Evolutionary conservation across 2,113 vertebrate species (phyloP).

Genomic region (Anseranas semipalmata): DNA sequence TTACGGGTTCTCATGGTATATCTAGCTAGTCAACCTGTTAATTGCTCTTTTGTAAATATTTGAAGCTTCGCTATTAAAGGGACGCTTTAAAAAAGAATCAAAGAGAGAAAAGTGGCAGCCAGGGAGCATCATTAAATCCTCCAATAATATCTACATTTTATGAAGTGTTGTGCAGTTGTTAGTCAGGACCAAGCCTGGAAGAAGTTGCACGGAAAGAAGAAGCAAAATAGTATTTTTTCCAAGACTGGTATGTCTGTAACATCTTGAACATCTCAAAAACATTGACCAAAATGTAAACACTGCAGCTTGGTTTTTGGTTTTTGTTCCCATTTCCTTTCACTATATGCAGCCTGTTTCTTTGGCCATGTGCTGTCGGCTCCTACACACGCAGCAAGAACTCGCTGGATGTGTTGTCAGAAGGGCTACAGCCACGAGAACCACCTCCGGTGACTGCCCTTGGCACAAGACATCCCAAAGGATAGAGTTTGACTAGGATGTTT

Average conservation of each 20-base stretch:
- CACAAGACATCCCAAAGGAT: neutral
- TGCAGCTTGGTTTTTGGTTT: neutral
- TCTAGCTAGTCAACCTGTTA: neutral
- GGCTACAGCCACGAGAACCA: rapidly evolving
- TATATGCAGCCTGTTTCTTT: neutral
- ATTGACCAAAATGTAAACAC: neutral
- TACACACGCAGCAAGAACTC: neutral
- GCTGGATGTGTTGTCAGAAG: neutral
- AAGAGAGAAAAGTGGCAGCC: neutral
- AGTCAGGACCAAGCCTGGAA: neutral
- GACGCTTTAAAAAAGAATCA: neutral
- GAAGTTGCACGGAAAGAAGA: neutral
- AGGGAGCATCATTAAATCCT: neutral
- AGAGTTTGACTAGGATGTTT: neutral
- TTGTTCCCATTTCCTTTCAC: constrained; percentile 28
- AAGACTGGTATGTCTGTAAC: neutral
- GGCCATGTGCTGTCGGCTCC: neutral
- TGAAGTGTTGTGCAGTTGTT: neutral
- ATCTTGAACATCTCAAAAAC: constrained; percentile 1
- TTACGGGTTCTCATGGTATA: neutral
- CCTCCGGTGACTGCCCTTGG: neutral
- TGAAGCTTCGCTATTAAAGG: neutral
- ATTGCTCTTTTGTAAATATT: neutral
- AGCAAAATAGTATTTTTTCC: constrained; percentile 26
- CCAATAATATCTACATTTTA: neutral